Evolutionary conservation across 2,113 vertebrate genomes (phyloP).

Genomic region (Collichthys lucidus): DNA sequence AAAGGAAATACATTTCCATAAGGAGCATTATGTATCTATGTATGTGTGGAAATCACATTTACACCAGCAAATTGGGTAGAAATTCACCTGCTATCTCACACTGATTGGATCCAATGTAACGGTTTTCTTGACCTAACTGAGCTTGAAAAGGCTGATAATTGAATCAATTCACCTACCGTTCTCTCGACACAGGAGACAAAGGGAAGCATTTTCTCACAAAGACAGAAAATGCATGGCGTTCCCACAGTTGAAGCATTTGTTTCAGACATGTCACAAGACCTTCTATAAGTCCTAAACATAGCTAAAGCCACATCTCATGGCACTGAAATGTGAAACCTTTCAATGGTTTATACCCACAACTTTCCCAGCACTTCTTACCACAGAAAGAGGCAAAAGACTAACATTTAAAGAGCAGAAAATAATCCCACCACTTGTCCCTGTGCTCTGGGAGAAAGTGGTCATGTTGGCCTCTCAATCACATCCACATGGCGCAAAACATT

Average conservation of each 20-base stretch:
- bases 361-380: slow-evolving; percentile 23
- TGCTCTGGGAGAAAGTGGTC: slow-evolving; percentile 46
- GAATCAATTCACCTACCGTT: slow-evolving; percentile 49
- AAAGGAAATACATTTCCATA: slow-evolving; percentile 44
- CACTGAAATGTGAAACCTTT: slow-evolving; percentile 5
- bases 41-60: slow-evolving; percentile 65
- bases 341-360: slow-evolving; percentile 14
- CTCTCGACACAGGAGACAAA: slow-evolving; percentile 26
- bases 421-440: slow-evolving; percentile 21
- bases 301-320: slow-evolving; percentile 17
- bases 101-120: slow-evolving; percentile 61
- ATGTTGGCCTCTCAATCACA: slow-evolving; percentile 34
- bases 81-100: slow-evolving; percentile 48
- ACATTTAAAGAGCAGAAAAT: slow-evolving; percentile 22
- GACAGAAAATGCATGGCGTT: neutral
- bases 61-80: slow-evolving; percentile 60
- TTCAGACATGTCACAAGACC: slow-evolving; percentile 1
- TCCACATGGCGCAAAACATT: slow-evolving; percentile 39
- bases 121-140: slow-evolving; percentile 50
- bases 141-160: slow-evolving; percentile 63
- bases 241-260: slow-evolving; percentile 1
- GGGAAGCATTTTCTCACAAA: slow-evolving; percentile 23
- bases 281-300: slow-evolving; percentile 2
- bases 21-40: slow-evolving; percentile 31
- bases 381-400: slow-evolving; percentile 30